phyloP scores from a whole-genome alignment of 2,113 vertebrate species.

The Orientallactaga bullata region DNA sequence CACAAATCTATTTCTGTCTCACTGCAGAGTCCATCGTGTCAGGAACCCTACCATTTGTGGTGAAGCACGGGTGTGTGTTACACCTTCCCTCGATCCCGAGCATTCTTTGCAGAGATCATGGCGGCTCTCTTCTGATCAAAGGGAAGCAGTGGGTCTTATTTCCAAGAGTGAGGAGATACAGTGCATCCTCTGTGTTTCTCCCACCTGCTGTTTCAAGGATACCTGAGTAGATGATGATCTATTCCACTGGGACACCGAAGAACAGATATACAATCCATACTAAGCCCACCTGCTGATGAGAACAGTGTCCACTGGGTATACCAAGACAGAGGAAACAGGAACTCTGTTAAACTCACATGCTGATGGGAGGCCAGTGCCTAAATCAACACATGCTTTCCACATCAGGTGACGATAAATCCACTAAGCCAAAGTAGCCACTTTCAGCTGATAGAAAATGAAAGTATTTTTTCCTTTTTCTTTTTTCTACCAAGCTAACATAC shows the following conservation, averaged over 20 bases:
- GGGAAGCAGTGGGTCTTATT: neutral
- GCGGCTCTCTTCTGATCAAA: too few species aligned
- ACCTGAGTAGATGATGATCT: rapidly evolving
- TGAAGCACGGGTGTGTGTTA: too few species aligned
- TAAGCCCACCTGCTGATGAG: neutral
- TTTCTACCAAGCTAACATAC: neutral
- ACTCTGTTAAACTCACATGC: neutral
- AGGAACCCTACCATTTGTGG: neutral
- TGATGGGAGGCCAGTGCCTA: neutral
- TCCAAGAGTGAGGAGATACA: too few species aligned
- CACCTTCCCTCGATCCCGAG: neutral
- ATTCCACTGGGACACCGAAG: too few species aligned
- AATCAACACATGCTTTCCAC: neutral
- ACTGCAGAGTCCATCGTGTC: rapidly evolving
- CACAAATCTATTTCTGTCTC: rapidly evolving
- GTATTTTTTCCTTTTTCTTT: neutral
- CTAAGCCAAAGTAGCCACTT: neutral
- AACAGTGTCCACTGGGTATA: neutral
- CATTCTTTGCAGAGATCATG: neutral
- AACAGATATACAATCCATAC: neutral
- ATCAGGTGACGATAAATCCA: neutral
- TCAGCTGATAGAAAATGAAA: neutral
- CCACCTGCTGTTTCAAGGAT: rapidly evolving
- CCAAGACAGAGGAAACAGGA: neutral
- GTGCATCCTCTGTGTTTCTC: neutral